Percentiles rank a stretch among this genome's conserved stretches.
Evolutionary conservation across 2,113 vertebrate species (phyloP).

Genomic region (Cyrtonyx montezumae): DNA sequence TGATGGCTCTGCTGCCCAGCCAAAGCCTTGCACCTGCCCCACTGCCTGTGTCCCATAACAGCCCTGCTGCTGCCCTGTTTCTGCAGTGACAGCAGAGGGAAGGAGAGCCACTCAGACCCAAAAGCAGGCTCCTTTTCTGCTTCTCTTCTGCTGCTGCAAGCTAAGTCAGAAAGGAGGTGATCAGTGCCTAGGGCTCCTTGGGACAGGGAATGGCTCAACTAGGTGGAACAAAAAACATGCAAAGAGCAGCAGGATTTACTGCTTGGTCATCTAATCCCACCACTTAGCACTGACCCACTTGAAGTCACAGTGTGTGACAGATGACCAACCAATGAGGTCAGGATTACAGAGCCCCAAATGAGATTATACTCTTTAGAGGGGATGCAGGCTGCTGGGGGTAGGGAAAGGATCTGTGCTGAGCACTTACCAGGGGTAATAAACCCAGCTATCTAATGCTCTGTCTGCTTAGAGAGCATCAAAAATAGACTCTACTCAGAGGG

Average conservation of each 20-base stretch:
- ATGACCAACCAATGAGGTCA: conserved; percentile 16
- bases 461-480: conserved; percentile 10
- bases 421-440: not conserved
- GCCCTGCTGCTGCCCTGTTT: not conserved
- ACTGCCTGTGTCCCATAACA: not conserved
- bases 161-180: not conserved
- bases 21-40: not conserved
- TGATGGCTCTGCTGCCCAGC: not conserved
- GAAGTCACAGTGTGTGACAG: not conserved
- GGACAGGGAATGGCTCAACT: not conserved
- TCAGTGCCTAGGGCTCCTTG: not conserved
- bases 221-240: not conserved
- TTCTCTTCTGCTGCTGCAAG: not conserved
- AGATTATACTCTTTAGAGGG: not conserved
- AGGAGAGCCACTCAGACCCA: not conserved
- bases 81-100: not conserved
- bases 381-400: not conserved
- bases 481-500: not conserved
- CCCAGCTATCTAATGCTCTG: not conserved
- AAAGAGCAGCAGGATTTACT: conserved; percentile 16
- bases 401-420: not conserved
- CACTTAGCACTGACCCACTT: conserved; percentile 1
- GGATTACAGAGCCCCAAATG: not conserved
- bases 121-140: not conserved
- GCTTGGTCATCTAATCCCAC: not conserved